These are phyloP conservation scores for Embidobia sp. DNA, from an alignment of 2,888 invertebrate species.

Conservation along the genomic window DNA sequence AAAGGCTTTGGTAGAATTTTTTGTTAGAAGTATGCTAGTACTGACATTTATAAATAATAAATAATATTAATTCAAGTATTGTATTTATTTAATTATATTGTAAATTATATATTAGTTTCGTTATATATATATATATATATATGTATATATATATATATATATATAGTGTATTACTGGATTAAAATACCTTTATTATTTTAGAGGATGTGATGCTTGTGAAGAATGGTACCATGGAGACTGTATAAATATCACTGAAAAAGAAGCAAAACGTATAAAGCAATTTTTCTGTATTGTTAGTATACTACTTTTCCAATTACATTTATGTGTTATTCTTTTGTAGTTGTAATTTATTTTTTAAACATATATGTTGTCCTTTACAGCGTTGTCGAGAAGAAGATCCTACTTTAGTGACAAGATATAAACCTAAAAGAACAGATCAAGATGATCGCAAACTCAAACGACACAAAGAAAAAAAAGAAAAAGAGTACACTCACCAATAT, in stretches of 20 bases:
- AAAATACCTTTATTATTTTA: constrained; percentile 80
- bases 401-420: constrained; percentile 83
- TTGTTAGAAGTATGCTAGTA: no score
- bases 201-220: constrained; percentile 97
- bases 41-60: no score
- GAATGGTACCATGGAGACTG: constrained; percentile 99
- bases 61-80: no score
- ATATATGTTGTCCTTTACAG: constrained; percentile 66
- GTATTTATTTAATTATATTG: no score
- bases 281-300: constrained; percentile 90
- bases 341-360: constrained; percentile 1
- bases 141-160: no score
- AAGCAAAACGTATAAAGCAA: constrained; percentile 95
- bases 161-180: no score
- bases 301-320: no score
- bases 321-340: no score
- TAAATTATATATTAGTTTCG: no score
- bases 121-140: no score
- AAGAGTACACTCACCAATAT: constrained; percentile 76
- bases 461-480: constrained; percentile 74
- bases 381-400: constrained; percentile 92
- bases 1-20: no score
- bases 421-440: constrained; percentile 76
- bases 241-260: constrained; percentile 95
- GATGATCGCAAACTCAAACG: constrained; percentile 77